Evolutionary conservation across 2,888 invertebrate genomes (phyloP).

Genomic region (Rhamphomyia laevipes): DNA sequence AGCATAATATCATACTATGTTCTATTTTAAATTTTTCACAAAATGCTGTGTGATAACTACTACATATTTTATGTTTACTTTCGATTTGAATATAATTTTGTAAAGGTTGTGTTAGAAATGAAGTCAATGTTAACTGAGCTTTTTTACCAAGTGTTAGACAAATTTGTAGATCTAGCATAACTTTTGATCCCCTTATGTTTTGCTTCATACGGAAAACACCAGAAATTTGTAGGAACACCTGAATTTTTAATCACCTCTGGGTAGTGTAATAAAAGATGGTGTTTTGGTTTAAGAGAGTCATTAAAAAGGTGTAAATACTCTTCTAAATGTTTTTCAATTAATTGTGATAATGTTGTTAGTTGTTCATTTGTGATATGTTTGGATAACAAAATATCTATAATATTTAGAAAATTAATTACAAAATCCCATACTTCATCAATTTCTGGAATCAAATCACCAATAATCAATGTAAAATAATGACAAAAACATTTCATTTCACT

Average conservation of each 20-base stretch:
- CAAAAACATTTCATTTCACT: conserved; percentile 9
- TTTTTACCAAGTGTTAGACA: background rate
- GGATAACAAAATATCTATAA: conserved; percentile 5
- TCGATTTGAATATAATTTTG: background rate
- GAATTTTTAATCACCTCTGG: conserved; percentile 3
- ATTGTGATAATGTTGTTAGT: background rate
- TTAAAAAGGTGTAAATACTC: conserved; percentile 1
- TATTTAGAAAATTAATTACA: conserved; percentile 4
- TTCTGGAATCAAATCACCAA: conserved; percentile 10
- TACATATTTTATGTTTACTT: background rate
- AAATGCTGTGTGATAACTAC: background rate
- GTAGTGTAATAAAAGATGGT: conserved; percentile 3
- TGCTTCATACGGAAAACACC: conserved; percentile 4
- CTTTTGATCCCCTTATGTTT: background rate
- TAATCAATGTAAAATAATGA: conserved; percentile 10
- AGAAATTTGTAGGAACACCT: conserved; percentile 1
- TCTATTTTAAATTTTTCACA: background rate
- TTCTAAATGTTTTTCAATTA: background rate
- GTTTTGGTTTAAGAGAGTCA: conserved; percentile 5
- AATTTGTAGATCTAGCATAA: background rate
- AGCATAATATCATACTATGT: background rate
- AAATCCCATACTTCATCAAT: conserved; percentile 11
- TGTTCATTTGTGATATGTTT: background rate
- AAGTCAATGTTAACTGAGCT: background rate
- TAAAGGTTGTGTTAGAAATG: background rate